Percentiles rank a stretch among this genome's conserved stretches.
These are phyloP conservation scores for Notarius lentiginosus DNA, from an alignment of 2,113 vertebrate genomes.

Conservation along the genomic window DNA sequence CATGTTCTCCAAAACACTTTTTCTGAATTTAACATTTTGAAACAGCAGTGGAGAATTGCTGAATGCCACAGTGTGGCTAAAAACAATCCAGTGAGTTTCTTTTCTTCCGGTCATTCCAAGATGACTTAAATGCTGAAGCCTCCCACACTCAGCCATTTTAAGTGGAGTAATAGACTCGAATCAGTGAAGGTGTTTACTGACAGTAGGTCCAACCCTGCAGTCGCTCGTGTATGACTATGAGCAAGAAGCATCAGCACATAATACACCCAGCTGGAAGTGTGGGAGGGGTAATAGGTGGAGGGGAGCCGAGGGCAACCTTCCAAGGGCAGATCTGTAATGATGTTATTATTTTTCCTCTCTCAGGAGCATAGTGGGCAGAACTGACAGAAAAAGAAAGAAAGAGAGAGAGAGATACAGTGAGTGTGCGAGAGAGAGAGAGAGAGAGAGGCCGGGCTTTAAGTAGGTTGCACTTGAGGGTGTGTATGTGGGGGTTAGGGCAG, in stretches of 20 bases:
- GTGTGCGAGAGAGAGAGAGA: neutral
- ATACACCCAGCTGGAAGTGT: conserved; percentile 48
- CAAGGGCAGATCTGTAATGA: conserved; percentile 52
- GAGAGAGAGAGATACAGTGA: conserved; percentile 2
- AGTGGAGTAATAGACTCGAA: conserved; percentile 43
- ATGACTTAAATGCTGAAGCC: conserved; percentile 7
- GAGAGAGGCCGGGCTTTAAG: conserved; percentile 35
- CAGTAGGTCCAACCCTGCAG: conserved; percentile 34
- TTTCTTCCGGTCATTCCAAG: conserved; percentile 22
- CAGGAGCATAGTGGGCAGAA: conserved; percentile 52
- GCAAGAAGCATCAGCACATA: conserved; percentile 44
- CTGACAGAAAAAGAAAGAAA: conserved; percentile 21
- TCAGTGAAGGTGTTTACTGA: conserved; percentile 40
- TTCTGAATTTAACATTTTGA: neutral
- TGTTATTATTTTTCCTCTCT: conserved; percentile 57
- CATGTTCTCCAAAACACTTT: neutral
- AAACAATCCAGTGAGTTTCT: conserved; percentile 2
- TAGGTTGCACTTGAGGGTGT: conserved; percentile 49
- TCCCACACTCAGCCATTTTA: conserved; percentile 31
- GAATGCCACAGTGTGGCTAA: neutral
- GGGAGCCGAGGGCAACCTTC: conserved; percentile 51
- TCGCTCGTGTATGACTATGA: conserved; percentile 35
- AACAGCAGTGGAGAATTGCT: neutral
- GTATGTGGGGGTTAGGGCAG: conserved; percentile 42
- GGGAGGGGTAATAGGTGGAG: conserved; percentile 56